Conservation (phyloP, 1,140 invertebrate genomes). For the Brachionus calyciflorus region DNA sequence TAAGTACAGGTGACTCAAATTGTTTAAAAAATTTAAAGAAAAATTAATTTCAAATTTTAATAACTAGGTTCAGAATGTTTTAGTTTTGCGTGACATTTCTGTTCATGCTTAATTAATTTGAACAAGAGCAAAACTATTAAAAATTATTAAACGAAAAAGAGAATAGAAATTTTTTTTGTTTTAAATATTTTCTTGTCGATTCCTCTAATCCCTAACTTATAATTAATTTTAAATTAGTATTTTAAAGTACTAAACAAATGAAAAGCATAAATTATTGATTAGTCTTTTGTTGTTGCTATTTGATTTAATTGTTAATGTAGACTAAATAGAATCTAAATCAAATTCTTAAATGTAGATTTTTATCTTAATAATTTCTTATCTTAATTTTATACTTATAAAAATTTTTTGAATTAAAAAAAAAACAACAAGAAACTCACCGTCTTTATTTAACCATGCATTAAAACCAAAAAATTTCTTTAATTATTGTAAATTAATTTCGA, state of each 20-base stretch:
- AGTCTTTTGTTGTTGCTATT: neutral
- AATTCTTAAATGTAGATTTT: neutral
- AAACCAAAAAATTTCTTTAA: too few species aligned
- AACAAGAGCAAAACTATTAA: conserved; percentile 4
- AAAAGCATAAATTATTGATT: conserved; percentile 39
- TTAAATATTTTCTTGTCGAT: too few species aligned
- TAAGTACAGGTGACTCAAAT: neutral
- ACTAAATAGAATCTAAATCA: neutral
- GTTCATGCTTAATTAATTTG: conserved; percentile 43
- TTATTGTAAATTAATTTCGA: too few species aligned
- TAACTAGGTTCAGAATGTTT: neutral
- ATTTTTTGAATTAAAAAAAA: too few species aligned
- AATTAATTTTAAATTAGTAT: conserved; percentile 16
- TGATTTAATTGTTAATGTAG: too few species aligned
- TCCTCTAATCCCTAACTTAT: conserved; percentile 24
- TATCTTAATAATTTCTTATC: neutral
- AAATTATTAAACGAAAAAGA: neutral
- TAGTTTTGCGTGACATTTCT: neutral
- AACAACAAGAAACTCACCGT: too few species aligned
- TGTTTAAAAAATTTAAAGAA: neutral
- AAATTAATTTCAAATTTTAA: neutral
- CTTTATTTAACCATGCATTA: too few species aligned
- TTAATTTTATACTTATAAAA: too few species aligned
- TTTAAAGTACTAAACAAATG: neutral
- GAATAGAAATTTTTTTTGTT: too few species aligned